Percentiles rank a stretch among this genome's conserved stretches.
Conservation (phyloP, 2,797 vertebrate genomes). For the Kryptolebias ocellatus region DNA sequence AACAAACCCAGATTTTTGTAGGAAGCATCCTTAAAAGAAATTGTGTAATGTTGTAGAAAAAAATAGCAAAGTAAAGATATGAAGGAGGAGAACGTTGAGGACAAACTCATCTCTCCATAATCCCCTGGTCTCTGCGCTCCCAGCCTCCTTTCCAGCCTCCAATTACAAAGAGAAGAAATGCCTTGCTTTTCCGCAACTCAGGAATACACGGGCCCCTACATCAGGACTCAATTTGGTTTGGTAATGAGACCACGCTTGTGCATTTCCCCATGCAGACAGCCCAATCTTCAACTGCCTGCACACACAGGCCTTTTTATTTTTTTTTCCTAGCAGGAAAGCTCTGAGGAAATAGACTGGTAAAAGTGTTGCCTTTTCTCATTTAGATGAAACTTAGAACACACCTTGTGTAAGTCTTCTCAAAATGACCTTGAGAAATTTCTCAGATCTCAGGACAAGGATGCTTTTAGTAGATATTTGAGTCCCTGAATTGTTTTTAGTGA, state of each 20-base stretch:
- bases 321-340: conserved; percentile 73
- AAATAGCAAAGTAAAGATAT: conserved; percentile 69
- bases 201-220: conserved; percentile 82
- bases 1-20: conserved; percentile 39
- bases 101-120: conserved; percentile 80
- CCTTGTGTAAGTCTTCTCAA: conserved; percentile 67
- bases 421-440: conserved; percentile 72
- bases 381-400: conserved; percentile 72
- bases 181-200: conserved; percentile 74
- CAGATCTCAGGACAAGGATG: conserved; percentile 41
- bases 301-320: conserved; percentile 75
- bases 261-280: conserved; percentile 84
- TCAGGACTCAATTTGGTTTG: conserved; percentile 85
- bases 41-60: conserved; percentile 46
- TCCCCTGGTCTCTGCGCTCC: conserved; percentile 74
- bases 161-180: conserved; percentile 84
- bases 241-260: conserved; percentile 85
- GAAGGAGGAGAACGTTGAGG: conserved; percentile 73
- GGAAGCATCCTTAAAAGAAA: conserved; percentile 58
- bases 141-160: conserved; percentile 76
- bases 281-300: conserved; percentile 82
- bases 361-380: conserved; percentile 82
- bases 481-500: conserved; percentile 15
- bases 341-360: conserved; percentile 77
- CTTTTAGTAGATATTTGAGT: conserved; percentile 27